A percentile compares a stretch with the other conserved stretches of the same genome.
Conservation (phyloP, 2,888 invertebrate species). For the Lasioglossum vierecki region DNA sequence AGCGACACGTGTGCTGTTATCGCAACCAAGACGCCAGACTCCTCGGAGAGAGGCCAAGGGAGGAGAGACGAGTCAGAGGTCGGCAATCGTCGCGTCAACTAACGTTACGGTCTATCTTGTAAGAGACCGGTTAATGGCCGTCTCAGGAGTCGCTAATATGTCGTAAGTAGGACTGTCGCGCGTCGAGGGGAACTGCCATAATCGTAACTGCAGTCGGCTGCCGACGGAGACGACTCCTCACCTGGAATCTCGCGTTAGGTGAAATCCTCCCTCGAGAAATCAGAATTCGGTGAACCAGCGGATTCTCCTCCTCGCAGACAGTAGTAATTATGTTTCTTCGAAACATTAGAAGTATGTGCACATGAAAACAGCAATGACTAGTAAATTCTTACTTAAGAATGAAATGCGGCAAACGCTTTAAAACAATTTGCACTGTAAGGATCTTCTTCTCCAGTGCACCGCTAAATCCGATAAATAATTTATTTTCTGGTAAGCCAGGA, state of each 20-base stretch:
- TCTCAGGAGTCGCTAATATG: slow-evolving; percentile 74
- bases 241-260: slow-evolving; percentile 10
- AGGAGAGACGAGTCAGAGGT: slow-evolving; percentile 47
- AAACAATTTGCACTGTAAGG: neutral
- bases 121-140: slow-evolving; percentile 66
- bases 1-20: slow-evolving; percentile 46
- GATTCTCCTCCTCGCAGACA: neutral
- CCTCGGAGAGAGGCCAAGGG: neutral
- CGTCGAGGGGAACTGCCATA: slow-evolving; percentile 60
- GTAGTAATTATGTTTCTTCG: neutral
- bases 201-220: slow-evolving; percentile 72
- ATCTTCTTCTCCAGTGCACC: neutral
- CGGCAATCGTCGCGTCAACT: slow-evolving; percentile 66
- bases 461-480: neutral
- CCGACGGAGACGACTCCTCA: slow-evolving; percentile 34
- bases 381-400: too few relatives aligned
- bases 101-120: slow-evolving; percentile 70
- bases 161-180: slow-evolving; percentile 59
- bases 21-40: neutral
- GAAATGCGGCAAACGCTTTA: neutral
- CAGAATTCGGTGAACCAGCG: neutral
- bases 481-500: neutral
- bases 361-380: neutral
- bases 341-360: neutral
- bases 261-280: slow-evolving; percentile 7